Conservation (phyloP, 2,888 invertebrate genomes). For the Zygogramma bicolorata region DNA sequence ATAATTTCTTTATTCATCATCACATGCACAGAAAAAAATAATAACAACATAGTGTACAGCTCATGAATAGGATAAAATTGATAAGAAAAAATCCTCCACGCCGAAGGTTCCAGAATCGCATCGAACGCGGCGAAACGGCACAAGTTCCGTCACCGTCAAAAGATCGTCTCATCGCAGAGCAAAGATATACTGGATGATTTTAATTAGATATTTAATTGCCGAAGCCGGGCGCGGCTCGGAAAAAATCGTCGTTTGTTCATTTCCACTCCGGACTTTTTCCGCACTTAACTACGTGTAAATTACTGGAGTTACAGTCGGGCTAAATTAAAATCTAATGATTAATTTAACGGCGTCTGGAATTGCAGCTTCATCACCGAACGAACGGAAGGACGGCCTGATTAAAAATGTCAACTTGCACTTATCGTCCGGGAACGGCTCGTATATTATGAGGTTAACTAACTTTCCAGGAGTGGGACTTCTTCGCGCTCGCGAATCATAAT, state of each 20-base stretch:
- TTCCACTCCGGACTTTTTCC: constrained; percentile 57
- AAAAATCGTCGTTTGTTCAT: constrained; percentile 60
- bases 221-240: constrained; percentile 47
- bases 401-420: constrained; percentile 54
- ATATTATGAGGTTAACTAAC: constrained; percentile 44
- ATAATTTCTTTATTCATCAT: no score
- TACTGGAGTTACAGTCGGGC: constrained; percentile 61
- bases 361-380: constrained; percentile 59
- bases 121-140: neutral
- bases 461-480: constrained; percentile 31
- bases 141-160: neutral
- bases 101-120: neutral
- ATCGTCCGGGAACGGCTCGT: constrained; percentile 45
- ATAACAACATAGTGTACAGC: no score
- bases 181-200: constrained; percentile 55
- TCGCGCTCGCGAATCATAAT: constrained; percentile 21
- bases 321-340: constrained; percentile 66
- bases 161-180: neutral
- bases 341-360: constrained; percentile 63
- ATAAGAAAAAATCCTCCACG: no score
- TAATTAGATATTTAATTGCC: constrained; percentile 64
- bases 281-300: constrained; percentile 63
- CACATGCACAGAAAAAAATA: no score
- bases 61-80: no score
- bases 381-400: constrained; percentile 46